A percentile compares a stretch with the other conserved stretches of the same genome.
Conservation (phyloP, 2,113 vertebrate genomes). For the Vimba vimba region DNA sequence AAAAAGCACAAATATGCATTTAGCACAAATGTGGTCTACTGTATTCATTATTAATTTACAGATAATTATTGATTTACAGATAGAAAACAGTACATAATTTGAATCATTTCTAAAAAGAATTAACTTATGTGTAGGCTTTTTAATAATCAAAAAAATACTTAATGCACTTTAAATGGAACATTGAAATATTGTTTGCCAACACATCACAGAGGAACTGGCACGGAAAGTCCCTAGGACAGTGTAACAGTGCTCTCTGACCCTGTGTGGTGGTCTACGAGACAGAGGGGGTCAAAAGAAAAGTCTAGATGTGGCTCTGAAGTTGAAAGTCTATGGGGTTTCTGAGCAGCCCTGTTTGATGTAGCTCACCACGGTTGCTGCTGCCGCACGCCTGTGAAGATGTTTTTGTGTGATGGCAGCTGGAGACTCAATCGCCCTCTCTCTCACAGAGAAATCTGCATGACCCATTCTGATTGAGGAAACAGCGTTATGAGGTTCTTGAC, state of each 20-base stretch:
- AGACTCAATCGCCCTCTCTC: constrained; percentile 26
- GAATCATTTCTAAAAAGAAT: background rate
- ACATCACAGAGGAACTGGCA: background rate
- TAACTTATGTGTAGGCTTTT: background rate
- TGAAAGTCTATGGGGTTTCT: constrained; percentile 27
- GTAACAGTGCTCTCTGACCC: constrained; percentile 51
- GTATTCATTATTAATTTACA: background rate
- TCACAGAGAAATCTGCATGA: constrained; percentile 23
- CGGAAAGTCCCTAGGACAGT: background rate
- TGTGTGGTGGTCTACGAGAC: constrained; percentile 48
- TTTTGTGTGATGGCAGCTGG: constrained; percentile 52
- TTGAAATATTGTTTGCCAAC: background rate
- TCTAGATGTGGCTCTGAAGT: constrained; percentile 44
- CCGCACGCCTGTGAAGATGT: constrained; percentile 29
- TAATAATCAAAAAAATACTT: background rate
- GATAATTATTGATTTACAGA: background rate
- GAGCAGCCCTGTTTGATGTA: constrained; percentile 48
- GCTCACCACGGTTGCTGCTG: constrained; percentile 23
- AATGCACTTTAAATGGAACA: background rate
- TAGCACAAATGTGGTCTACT: no score
- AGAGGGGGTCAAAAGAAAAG: constrained; percentile 38
- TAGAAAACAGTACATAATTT: background rate
- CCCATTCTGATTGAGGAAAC: constrained; percentile 47
- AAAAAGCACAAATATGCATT: no score
- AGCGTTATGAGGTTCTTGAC: constrained; percentile 19